These are phyloP conservation scores for Apamea sordens DNA, from an alignment of 2,888 invertebrate genomes.

Conservation along the genomic window DNA sequence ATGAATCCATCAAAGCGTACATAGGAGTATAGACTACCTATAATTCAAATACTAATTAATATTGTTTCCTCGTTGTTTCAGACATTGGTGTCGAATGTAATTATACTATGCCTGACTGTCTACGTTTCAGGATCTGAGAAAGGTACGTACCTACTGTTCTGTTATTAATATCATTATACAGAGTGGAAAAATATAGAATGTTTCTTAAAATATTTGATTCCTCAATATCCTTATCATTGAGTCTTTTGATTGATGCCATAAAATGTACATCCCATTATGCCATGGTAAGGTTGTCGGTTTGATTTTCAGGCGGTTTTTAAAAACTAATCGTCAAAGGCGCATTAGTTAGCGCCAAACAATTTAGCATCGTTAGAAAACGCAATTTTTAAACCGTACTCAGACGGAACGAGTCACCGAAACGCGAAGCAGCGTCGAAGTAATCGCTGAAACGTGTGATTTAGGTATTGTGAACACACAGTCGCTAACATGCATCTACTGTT, in stretches of 20 bases:
- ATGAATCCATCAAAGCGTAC: not conserved
- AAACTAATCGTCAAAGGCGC: not conserved
- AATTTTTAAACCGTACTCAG: not conserved
- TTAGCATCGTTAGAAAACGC: not conserved
- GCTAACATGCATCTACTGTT: not conserved
- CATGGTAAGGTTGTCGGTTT: not conserved
- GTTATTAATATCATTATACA: not conserved
- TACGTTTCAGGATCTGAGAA: not conserved
- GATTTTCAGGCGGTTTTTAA: not conserved
- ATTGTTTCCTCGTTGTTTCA: constrained; percentile 47
- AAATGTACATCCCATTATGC: not conserved
- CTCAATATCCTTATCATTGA: not conserved
- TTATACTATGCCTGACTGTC: not conserved
- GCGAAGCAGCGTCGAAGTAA: not conserved
- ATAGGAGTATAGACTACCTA: not conserved
- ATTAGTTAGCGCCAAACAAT: no score
- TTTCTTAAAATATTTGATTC: not conserved
- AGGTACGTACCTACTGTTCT: constrained; percentile 2
- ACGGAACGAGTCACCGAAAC: not conserved
- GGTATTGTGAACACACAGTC: not conserved
- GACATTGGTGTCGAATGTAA: constrained; percentile 17
- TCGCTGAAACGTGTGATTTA: not conserved
- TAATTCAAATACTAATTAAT: not conserved
- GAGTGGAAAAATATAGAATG: not conserved
- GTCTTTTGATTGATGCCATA: not conserved